A percentile compares a stretch with the other conserved stretches of the same genome.
Evolutionary conservation across 2,888 invertebrate species (phyloP).

Genomic region (Drosophila falleni): DNA sequence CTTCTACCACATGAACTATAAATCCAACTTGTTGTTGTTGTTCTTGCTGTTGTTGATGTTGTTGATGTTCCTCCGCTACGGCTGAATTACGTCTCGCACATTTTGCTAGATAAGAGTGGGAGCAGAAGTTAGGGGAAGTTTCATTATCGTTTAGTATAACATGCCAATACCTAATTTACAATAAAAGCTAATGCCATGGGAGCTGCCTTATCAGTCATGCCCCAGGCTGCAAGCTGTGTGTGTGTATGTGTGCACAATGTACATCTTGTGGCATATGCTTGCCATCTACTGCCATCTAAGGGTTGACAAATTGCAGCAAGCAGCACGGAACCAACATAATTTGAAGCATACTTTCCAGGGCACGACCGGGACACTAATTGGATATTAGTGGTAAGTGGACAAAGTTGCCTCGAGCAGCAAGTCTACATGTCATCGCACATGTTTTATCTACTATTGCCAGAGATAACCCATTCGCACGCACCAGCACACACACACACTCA

Average conservation of each 20-base stretch:
- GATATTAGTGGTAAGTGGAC: conserved; percentile 74
- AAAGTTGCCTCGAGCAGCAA: conserved; percentile 31
- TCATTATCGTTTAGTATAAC: conserved; percentile 76
- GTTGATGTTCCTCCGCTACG: conserved; percentile 11
- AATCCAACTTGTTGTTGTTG: conserved; percentile 33
- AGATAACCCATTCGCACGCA: conserved; percentile 50
- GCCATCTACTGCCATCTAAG: conserved; percentile 41
- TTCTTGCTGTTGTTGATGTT: conserved; percentile 16
- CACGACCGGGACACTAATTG: conserved; percentile 69
- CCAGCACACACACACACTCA: conserved; percentile 8
- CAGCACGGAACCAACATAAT: conserved; percentile 64
- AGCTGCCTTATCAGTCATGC: conserved; percentile 67
- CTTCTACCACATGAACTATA: conserved; percentile 45
- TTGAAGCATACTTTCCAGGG: conserved; percentile 71
- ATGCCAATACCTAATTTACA: conserved; percentile 80
- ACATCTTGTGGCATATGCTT: conserved; percentile 59
- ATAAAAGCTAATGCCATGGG: conserved; percentile 60
- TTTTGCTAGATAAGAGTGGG: conserved; percentile 57
- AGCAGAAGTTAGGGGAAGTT: conserved; percentile 15
- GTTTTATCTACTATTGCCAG: conserved; percentile 60
- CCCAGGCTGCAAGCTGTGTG: not conserved
- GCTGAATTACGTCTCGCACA: conserved; percentile 65
- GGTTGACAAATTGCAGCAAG: conserved; percentile 73
- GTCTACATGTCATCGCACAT: conserved; percentile 46
- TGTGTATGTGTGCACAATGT: conserved; percentile 28